phyloP scores from a whole-genome alignment of 2,797 vertebrate species.

The Chelonia mydas region DNA sequence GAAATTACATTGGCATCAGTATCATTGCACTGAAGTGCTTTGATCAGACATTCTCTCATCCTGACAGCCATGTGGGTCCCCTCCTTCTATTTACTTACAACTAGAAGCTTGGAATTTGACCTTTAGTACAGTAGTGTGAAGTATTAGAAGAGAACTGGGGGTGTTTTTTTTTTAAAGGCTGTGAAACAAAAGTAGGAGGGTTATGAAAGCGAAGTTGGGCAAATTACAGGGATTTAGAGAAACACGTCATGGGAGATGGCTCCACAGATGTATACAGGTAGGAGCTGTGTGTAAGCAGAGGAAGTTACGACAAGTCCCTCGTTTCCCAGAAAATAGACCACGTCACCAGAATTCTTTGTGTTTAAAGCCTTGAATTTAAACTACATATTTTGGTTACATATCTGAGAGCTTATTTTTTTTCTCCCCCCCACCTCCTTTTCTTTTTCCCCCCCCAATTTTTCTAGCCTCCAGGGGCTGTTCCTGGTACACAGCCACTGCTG shows the following conservation, averaged over 20 bases:
- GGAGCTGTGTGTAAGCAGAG: too few species aligned
- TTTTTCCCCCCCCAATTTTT: neutral
- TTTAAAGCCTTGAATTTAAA: neutral
- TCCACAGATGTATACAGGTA: neutral
- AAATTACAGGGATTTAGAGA: neutral
- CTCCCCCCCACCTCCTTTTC: neutral
- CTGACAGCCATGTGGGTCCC: neutral
- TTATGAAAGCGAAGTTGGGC: neutral
- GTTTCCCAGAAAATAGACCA: accelerated
- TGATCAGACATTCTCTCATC: neutral
- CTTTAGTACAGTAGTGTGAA: accelerated
- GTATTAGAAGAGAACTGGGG: accelerated
- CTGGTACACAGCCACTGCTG: constrained; percentile 96
- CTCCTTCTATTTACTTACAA: neutral
- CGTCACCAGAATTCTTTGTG: too few species aligned
- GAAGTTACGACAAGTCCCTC: neutral
- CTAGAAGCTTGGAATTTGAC: accelerated
- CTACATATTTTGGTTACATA: neutral
- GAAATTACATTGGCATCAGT: neutral
- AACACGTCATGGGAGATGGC: neutral
- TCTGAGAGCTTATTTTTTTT: neutral
- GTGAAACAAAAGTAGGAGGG: neutral
- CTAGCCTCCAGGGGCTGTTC: constrained; percentile 95
- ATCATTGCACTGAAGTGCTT: neutral
- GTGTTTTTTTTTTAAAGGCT: neutral